Base-by-base conservation (phyloP, 2,888 invertebrate species). In the Melanostoma scalare region DNA sequence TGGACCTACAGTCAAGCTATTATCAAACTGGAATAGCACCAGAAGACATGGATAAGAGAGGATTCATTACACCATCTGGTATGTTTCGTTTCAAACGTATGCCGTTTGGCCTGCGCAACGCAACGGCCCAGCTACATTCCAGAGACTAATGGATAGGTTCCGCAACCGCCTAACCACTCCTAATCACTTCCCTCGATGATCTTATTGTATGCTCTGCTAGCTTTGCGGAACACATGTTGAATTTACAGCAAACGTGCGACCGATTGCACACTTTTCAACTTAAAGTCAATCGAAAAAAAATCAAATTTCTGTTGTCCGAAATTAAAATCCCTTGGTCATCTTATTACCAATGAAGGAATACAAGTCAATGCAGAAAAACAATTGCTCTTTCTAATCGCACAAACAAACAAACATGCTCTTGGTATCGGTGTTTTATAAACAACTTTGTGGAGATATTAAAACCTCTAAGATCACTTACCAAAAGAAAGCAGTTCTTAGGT, bases 81-180 rank as follows among this genome's bases (percentile, higher is more conserved):
- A 86, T 87, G 3, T 87, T 86, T 68, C 55, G 58, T 8, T 89
- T 88, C 53, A 78, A 75, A 0, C 55, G 89, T 20, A 89, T 89
- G 89, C 87, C 88, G 0, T 88, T 88, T 53, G 88, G 88, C 2
- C 60, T 89, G 1, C 71, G 86, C 0, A 89, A 88, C 44, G 88
- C 88, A 89, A 88, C 44, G 88, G 88, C 0, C 87, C 87, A 0
- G 87, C 88, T 0, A 88, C 87, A 0, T 89, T 76, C 10, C 72
- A 72, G 30, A 48, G 78, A 6, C 6, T 61, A 35, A 72, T 78
- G 36, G 72, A 78, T 20, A 30, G 31, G 42, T 73, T 73, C 33
- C 46, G 60, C 31, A 58, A 35, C 5, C 50, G 58, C 6, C 87
- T 0, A 0, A 69, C 52, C 0, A 85, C 74, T 76, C 0, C 31